Conservation (phyloP, 92 coral and sea anemone genomes). For the Zoanthus solanderi region DNA sequence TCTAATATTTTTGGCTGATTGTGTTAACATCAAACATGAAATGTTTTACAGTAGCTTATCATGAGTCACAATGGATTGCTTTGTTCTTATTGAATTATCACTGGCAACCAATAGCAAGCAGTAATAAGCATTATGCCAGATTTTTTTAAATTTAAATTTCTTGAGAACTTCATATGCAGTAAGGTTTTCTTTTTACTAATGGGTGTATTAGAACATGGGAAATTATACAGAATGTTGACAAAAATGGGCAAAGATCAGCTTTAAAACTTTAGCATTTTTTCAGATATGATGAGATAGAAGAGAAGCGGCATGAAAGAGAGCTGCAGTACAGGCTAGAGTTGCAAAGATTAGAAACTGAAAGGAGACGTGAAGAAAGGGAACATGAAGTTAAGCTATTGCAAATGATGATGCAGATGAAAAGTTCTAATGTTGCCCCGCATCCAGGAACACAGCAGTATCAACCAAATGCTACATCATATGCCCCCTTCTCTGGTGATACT, state of each 20-base stretch:
- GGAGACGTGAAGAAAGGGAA: not conserved
- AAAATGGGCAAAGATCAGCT: not conserved
- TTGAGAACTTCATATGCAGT: not conserved
- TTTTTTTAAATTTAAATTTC: not conserved
- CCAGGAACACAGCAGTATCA: not conserved
- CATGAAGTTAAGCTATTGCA: constrained; percentile 3
- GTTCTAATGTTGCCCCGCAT: not conserved
- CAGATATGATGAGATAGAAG: constrained; percentile 18
- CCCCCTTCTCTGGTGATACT: constrained; percentile 1
- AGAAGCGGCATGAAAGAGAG: constrained; percentile 11
- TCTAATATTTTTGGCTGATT: not conserved
- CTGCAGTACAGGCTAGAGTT: not conserved
- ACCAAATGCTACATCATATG: not conserved
- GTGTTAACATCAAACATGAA: not conserved
- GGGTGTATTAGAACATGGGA: constrained; percentile 10
- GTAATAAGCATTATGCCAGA: not conserved
- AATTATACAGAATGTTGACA: constrained; percentile 9
- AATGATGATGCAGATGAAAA: constrained; percentile 4
- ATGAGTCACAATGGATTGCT: constrained; percentile 7
- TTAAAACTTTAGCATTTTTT: constrained; percentile 3
- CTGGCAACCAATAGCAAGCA: constrained; percentile 4
- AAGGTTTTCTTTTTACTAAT: not conserved
- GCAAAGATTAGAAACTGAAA: not conserved
- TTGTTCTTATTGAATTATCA: not conserved
- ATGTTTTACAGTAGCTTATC: not conserved